Conservation (phyloP, 2,113 vertebrate genomes). For the Cyprinodon variegatus region DNA sequence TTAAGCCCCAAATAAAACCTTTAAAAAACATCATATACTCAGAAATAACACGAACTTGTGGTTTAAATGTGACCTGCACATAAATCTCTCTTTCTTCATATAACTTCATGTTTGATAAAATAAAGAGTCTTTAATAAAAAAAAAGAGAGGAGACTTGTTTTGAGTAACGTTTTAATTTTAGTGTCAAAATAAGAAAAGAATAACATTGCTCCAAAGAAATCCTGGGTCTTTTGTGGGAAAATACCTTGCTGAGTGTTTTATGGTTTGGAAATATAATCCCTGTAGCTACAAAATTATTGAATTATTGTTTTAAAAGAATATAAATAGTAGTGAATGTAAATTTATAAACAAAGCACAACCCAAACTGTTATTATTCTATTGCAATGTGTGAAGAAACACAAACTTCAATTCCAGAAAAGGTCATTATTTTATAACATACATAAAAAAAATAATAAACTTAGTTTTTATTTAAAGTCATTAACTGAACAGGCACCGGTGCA, state of each 20-base stretch:
- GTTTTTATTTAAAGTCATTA: background rate
- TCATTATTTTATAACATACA: background rate
- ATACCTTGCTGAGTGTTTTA: constrained; percentile 50
- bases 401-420: background rate
- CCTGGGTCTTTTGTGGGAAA: constrained; percentile 61
- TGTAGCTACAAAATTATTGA: constrained; percentile 65
- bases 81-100: too few species aligned
- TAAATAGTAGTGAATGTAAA: constrained; percentile 43
- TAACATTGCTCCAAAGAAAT: constrained; percentile 66
- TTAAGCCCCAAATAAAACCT: too few species aligned
- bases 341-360: constrained; percentile 17
- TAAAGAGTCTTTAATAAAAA: background rate
- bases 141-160: constrained; percentile 13
- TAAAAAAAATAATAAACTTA: background rate
- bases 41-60: too few species aligned
- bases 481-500: background rate
- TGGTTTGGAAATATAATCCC: constrained; percentile 58
- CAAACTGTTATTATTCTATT: constrained; percentile 48
- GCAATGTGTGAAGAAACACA: constrained; percentile 37
- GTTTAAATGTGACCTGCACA: too few species aligned
- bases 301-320: constrained; percentile 51
- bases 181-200: constrained; percentile 67
- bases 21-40: too few species aligned
- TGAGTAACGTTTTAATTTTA: constrained; percentile 59
- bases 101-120: too few species aligned